phyloP scores from a whole-genome alignment of 2,888 invertebrate species.

The Eumacrocentrus americanus region DNA sequence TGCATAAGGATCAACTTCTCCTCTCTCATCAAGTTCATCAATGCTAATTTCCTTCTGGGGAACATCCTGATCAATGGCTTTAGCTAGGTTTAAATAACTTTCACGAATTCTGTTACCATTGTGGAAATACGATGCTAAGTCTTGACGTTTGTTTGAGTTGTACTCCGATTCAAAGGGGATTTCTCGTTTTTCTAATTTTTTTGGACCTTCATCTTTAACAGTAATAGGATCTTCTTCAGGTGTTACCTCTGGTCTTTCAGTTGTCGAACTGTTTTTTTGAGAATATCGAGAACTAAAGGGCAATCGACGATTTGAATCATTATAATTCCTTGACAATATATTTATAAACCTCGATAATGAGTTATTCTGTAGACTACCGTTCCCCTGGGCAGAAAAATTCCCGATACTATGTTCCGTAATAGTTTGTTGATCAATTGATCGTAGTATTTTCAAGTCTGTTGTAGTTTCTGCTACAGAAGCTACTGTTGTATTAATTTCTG shows the following conservation, averaged over 20 bases:
- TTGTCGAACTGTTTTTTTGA: neutral
- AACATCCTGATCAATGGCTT: neutral
- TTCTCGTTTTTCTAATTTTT: neutral
- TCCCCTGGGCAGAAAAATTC: neutral
- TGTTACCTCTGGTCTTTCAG: neutral
- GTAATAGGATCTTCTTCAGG: neutral
- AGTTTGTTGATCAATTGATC: neutral
- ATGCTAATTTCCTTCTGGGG: neutral
- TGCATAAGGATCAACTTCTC: neutral
- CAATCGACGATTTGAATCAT: neutral
- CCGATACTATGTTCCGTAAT: neutral
- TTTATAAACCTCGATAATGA: neutral
- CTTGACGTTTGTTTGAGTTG: constrained; percentile 1
- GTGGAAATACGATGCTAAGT: constrained; percentile 5
- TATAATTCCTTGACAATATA: neutral
- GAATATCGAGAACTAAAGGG: neutral
- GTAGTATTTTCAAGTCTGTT: neutral
- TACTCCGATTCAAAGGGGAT: neutral
- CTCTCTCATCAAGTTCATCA: neutral
- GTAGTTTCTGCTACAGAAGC: neutral
- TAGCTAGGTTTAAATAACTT: neutral
- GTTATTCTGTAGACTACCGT: neutral
- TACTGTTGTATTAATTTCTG: neutral
- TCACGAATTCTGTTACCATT: constrained; percentile 1
- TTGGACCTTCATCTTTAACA: too few relatives aligned